Percentiles rank a stretch among this genome's conserved stretches.
Conservation (phyloP, 2,888 invertebrate species). For the Thalpophila matura region DNA sequence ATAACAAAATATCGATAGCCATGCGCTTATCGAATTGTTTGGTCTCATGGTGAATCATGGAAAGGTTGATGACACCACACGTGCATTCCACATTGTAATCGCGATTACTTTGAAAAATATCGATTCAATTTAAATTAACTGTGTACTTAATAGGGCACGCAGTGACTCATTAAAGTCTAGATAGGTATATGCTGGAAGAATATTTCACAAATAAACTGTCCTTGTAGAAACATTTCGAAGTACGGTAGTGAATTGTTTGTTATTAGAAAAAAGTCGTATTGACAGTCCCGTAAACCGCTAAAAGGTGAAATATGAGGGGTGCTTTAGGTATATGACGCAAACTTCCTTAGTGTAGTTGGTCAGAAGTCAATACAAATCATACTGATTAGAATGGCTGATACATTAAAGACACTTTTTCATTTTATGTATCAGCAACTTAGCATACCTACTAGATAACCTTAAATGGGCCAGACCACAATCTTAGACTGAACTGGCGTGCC, state of each 20-base stretch:
- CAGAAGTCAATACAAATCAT: too few species aligned
- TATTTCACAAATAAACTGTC: constrained; percentile 11
- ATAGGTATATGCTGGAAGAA: constrained; percentile 9
- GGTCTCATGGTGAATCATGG: constrained; percentile 37
- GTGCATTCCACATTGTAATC: constrained; percentile 39
- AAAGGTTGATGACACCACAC: constrained; percentile 46
- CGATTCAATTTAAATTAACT: constrained; percentile 63
- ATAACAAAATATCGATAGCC: constrained; percentile 42
- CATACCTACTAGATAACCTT: too few species aligned
- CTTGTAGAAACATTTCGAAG: constrained; percentile 3
- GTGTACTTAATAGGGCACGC: constrained; percentile 38
- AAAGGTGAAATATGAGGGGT: neutral
- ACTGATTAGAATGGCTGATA: too few species aligned
- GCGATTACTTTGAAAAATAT: constrained; percentile 46
- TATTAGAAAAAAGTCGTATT: neutral
- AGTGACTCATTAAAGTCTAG: constrained; percentile 27
- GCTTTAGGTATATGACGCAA: too few species aligned
- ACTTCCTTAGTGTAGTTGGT: too few species aligned
- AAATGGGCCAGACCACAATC: too few species aligned
- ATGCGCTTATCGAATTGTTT: constrained; percentile 21
- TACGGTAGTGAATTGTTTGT: too few species aligned
- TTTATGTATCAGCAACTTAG: too few species aligned
- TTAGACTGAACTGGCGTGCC: neutral
- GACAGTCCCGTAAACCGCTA: neutral
- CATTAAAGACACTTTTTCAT: too few species aligned